Conservation (phyloP, 2,888 invertebrate species). For the Coelogynopora nodosa region DNA sequence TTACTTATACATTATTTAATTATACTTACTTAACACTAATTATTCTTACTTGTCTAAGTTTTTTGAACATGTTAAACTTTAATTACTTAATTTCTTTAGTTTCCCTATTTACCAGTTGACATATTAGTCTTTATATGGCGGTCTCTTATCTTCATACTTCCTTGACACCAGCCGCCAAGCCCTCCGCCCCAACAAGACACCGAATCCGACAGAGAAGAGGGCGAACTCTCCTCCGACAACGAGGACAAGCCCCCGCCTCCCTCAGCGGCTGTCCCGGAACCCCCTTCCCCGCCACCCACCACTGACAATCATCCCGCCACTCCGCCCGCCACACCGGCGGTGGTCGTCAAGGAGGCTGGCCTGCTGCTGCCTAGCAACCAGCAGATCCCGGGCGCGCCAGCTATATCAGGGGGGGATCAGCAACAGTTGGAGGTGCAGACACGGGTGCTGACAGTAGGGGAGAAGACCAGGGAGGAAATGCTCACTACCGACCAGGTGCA, state of each 20-base stretch:
- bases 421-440: background rate
- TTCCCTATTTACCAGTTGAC: too few species aligned
- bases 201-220: background rate
- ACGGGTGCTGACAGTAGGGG: background rate
- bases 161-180: slow-evolving; percentile 69
- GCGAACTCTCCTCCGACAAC: background rate
- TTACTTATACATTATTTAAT: too few species aligned
- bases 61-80: too few species aligned
- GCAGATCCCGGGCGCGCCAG: too few species aligned
- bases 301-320: background rate
- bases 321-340: background rate
- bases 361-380: background rate
- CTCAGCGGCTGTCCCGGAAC: background rate
- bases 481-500: background rate
- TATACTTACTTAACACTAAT: too few species aligned
- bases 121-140: too few species aligned
- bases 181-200: background rate
- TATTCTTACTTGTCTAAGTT: too few species aligned
- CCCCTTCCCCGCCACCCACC: too few species aligned
- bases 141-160: too few species aligned
- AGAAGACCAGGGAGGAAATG: slow-evolving; percentile 12
- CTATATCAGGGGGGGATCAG: background rate
- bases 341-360: background rate
- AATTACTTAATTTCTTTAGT: too few species aligned
- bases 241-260: background rate